Conservation (phyloP, 2,113 vertebrate species). For the Carassius gibelio region DNA sequence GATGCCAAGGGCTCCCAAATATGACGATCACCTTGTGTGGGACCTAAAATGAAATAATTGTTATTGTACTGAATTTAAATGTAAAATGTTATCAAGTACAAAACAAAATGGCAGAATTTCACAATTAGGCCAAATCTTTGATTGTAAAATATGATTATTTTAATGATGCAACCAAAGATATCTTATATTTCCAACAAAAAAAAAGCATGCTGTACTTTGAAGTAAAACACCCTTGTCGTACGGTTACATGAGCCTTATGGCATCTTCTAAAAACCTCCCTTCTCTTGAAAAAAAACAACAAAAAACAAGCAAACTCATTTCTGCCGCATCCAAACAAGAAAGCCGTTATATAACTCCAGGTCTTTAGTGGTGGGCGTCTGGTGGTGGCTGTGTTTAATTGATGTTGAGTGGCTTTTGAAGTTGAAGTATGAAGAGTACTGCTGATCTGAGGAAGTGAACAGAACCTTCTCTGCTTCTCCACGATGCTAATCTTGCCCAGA, state of each 20-base stretch:
- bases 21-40: not conserved
- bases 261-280: not conserved
- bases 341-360: constrained; percentile 38
- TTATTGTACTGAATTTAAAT: not conserved
- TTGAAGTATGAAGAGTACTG: constrained; percentile 44
- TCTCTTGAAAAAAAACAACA: constrained; percentile 1
- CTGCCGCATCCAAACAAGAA: constrained; percentile 32
- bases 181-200: not conserved
- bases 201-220: not conserved
- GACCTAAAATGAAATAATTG: not conserved
- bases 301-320: constrained; percentile 22
- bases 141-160: not conserved
- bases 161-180: constrained; percentile 8
- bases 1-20: not conserved
- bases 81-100: not conserved
- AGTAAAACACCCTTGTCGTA: not conserved
- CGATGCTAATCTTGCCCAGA: constrained; percentile 57
- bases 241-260: constrained; percentile 1
- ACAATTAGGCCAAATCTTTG: not conserved
- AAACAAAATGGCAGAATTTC: not conserved
- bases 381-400: constrained; percentile 51
- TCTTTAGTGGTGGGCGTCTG: constrained; percentile 47
- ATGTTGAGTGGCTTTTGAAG: constrained; percentile 53
- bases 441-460: constrained; percentile 49
- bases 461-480: constrained; percentile 34